phyloP scores from a whole-genome alignment of 2,113 vertebrate species.

The Xenopus borealis region DNA sequence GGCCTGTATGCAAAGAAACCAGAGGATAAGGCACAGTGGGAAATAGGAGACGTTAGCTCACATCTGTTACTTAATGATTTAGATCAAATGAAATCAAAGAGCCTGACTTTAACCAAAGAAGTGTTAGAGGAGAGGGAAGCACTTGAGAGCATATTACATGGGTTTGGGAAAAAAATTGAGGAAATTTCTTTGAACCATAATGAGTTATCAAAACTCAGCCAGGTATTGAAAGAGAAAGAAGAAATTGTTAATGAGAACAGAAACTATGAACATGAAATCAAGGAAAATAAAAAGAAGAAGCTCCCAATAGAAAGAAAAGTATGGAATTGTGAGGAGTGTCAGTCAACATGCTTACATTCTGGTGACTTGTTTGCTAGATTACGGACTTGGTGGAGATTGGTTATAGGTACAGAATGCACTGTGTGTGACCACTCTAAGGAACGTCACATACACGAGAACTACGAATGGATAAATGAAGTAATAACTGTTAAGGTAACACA shows the following conservation, averaged over 20 bases:
- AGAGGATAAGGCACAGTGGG: slow-evolving; percentile 29
- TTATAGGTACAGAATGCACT: slow-evolving; percentile 6
- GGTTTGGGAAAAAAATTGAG: slow-evolving; percentile 23
- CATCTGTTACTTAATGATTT: slow-evolving; percentile 17
- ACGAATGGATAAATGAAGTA: slow-evolving; percentile 31
- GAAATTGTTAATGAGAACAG: background rate
- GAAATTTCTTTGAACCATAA: background rate
- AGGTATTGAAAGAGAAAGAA: slow-evolving; percentile 9
- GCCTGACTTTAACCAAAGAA: background rate
- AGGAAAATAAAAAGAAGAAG: background rate
- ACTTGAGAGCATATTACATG: slow-evolving; percentile 21
- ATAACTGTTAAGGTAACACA: background rate
- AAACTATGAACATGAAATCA: slow-evolving; percentile 34
- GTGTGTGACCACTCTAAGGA: accelerated
- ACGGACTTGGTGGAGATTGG: background rate
- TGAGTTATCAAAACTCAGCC: slow-evolving; percentile 5
- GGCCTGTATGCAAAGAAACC: background rate
- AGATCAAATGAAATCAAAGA: background rate
- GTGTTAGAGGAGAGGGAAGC: background rate
- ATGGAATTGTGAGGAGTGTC: slow-evolving; percentile 38
- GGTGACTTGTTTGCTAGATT: accelerated
- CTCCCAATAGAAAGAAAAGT: accelerated
- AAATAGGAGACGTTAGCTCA: slow-evolving; percentile 30
- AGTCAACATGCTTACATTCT: slow-evolving; percentile 43
- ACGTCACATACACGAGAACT: accelerated